These are phyloP conservation scores for Caenorhabditis remanei DNA, from an alignment of 1,140 invertebrate species.

Conservation along the genomic window DNA sequence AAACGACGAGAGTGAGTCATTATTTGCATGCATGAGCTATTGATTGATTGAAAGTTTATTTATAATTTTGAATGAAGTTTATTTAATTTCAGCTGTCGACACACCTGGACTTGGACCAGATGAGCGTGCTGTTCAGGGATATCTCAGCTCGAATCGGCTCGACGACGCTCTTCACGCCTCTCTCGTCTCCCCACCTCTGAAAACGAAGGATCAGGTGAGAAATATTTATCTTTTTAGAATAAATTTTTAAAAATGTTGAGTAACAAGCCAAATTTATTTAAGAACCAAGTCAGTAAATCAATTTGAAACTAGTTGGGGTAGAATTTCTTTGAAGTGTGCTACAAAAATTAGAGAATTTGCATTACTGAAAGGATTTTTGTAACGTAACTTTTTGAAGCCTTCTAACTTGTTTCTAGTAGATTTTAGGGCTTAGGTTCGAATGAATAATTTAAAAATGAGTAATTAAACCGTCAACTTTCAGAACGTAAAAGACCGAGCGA, in stretches of 20 bases:
- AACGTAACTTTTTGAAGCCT: too few species aligned
- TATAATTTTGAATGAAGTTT: not conserved
- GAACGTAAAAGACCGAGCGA: slow-evolving; percentile 65
- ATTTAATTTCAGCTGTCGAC: slow-evolving; percentile 16
- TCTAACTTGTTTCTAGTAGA: too few species aligned
- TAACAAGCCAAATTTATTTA: too few species aligned
- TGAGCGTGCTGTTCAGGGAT: slow-evolving; percentile 59
- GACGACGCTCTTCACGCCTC: slow-evolving; percentile 66
- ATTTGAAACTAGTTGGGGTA: too few species aligned
- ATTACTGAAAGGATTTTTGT: too few species aligned
- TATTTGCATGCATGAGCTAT: not conserved
- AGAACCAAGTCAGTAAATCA: too few species aligned
- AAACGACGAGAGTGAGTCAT: slow-evolving; percentile 62
- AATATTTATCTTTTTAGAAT: too few species aligned
- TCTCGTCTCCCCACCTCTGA: slow-evolving; percentile 63
- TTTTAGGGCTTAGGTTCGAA: too few species aligned
- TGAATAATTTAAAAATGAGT: too few species aligned
- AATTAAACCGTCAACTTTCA: slow-evolving; percentile 54
- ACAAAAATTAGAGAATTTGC: too few species aligned
- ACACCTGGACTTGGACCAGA: slow-evolving; percentile 66
- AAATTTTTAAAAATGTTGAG: not conserved
- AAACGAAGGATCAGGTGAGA: slow-evolving; percentile 67
- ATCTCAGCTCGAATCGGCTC: slow-evolving; percentile 62
- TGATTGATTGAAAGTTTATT: not conserved
- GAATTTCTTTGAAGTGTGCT: not conserved